phyloP scores from a whole-genome alignment of 2,888 invertebrate genomes.

The Drosophila recens region DNA sequence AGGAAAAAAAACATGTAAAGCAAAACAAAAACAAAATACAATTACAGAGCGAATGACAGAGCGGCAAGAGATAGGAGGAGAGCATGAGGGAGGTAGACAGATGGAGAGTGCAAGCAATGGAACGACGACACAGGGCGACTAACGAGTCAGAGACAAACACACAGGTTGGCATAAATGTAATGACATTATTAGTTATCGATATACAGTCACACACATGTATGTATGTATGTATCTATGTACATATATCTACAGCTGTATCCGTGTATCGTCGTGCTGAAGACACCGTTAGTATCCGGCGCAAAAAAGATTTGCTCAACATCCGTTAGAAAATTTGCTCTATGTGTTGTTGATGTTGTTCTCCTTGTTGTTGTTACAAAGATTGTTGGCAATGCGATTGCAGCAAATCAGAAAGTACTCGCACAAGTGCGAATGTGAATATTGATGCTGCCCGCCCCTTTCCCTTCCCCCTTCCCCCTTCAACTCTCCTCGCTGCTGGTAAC shows the following conservation, averaged over 20 bases:
- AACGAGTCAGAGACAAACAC: slow-evolving; percentile 45
- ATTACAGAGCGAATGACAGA: slow-evolving; percentile 29
- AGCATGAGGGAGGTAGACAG: slow-evolving; percentile 1
- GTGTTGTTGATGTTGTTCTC: slow-evolving; percentile 13
- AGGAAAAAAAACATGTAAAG: slow-evolving; percentile 20
- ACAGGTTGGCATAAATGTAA: slow-evolving; percentile 71
- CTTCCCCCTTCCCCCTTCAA: background rate
- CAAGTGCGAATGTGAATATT: slow-evolving; percentile 82
- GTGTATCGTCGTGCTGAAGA: slow-evolving; percentile 47
- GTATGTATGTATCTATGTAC: background rate
- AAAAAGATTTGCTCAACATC: slow-evolving; percentile 77
- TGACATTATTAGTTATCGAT: slow-evolving; percentile 78
- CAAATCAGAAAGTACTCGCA: slow-evolving; percentile 80
- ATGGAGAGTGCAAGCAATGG: slow-evolving; percentile 40
- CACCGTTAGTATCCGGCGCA: slow-evolving; percentile 75
- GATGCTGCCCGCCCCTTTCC: slow-evolving; percentile 41
- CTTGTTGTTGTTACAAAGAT: slow-evolving; percentile 54
- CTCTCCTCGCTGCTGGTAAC: background rate
- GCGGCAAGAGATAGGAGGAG: slow-evolving; percentile 25
- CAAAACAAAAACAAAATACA: slow-evolving; percentile 51
- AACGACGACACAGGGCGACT: slow-evolving; percentile 44
- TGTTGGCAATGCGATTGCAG: slow-evolving; percentile 70
- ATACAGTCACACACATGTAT: slow-evolving; percentile 22
- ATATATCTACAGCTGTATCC: slow-evolving; percentile 22
- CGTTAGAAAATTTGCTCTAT: slow-evolving; percentile 65